phyloP scores from a whole-genome alignment of 2,797 vertebrate species.

The Galago senegalensis region DNA sequence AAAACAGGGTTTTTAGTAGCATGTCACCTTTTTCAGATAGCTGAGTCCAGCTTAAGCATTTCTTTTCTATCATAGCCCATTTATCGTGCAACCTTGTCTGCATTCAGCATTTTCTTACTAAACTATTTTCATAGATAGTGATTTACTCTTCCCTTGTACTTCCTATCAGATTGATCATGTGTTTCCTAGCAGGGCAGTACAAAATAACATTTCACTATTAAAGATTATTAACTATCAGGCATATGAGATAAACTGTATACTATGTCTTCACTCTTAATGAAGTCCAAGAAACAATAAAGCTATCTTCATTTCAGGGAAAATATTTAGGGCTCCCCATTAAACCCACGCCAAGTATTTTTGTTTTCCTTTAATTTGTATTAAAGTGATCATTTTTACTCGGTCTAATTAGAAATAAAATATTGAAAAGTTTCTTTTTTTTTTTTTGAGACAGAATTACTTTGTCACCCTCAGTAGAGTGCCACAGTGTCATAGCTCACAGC shows the following conservation, averaged over 20 bases:
- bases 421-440: not conserved
- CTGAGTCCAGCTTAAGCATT: not conserved
- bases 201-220: constrained; percentile 39
- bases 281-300: not conserved
- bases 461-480: too few species aligned
- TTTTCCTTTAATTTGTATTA: constrained; percentile 45
- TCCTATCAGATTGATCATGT: not conserved
- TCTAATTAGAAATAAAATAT: constrained; percentile 34
- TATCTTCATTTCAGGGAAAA: constrained; percentile 21
- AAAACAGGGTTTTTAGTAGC: not conserved
- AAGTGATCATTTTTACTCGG: not conserved
- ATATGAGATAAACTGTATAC: not conserved
- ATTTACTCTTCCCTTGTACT: not conserved
- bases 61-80: not conserved
- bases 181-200: not conserved
- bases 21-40: not conserved
- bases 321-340: not conserved
- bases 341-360: not conserved
- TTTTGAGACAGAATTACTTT: too few species aligned
- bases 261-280: constrained; percentile 49
- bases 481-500: too few species aligned
- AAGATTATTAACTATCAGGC: not conserved
- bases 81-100: not conserved
- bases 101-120: constrained; percentile 28
- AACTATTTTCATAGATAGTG: not conserved